A percentile compares a stretch with the other conserved stretches of the same genome.
phyloP scores from a whole-genome alignment of 2,797 vertebrate species.

The Lepilemur septentrionalis region DNA sequence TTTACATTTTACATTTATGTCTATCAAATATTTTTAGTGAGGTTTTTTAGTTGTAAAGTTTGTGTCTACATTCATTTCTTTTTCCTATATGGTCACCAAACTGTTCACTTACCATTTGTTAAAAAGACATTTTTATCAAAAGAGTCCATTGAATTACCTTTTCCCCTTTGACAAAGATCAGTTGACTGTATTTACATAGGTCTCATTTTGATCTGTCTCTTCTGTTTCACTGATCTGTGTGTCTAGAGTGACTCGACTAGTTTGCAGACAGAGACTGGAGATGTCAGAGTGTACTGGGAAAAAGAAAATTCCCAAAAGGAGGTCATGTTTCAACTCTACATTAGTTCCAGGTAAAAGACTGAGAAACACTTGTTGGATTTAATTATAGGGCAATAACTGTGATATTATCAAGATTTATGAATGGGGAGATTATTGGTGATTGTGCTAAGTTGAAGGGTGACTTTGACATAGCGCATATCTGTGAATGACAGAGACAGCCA shows the following conservation, averaged over 20 bases:
- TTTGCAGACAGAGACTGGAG: background rate
- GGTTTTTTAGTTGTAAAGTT: background rate
- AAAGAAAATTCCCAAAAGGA: background rate
- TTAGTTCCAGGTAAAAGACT: background rate
- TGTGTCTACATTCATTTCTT: background rate
- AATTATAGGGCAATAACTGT: background rate
- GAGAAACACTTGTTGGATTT: background rate
- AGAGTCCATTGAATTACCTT: background rate
- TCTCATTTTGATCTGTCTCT: background rate
- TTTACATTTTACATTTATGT: background rate
- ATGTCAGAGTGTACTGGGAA: background rate
- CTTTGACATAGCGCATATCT: background rate
- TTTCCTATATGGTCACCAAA: background rate
- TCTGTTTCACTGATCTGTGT: background rate
- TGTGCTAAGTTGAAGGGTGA: background rate
- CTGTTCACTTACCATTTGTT: background rate
- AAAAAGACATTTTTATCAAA: background rate
- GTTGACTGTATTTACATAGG: background rate
- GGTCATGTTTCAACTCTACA: background rate
- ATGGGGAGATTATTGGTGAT: background rate
- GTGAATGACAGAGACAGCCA: background rate
- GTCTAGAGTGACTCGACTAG: background rate
- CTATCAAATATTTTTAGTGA: background rate
- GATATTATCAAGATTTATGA: background rate
- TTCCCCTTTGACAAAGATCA: background rate